These are phyloP conservation scores for Anguilla marmorata DNA, from an alignment of 2,797 vertebrate species.

Conservation along the genomic window DNA sequence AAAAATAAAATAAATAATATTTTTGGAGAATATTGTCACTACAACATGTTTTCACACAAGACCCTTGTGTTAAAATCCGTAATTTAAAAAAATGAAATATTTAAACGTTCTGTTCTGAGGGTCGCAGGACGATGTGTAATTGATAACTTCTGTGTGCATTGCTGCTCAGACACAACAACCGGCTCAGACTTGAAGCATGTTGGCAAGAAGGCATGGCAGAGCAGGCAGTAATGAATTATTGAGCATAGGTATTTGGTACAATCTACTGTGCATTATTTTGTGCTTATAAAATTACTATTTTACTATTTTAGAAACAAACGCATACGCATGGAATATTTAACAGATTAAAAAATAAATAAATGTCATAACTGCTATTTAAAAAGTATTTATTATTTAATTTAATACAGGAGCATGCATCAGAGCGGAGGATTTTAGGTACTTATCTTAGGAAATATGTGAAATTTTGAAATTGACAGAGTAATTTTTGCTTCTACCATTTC, in stretches of 20 bases:
- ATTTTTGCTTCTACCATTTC: background rate
- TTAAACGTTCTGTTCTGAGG: too few relatives aligned
- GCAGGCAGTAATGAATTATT: background rate
- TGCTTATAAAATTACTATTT: background rate
- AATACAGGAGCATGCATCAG: background rate
- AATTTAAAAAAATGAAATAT: too few relatives aligned
- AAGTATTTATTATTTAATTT: background rate
- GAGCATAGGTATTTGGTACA: background rate
- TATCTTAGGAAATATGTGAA: background rate
- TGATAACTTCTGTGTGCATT: background rate
- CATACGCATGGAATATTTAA: background rate
- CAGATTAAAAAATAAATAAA: background rate
- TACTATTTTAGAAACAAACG: background rate
- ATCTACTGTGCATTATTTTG: background rate
- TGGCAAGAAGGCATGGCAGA: background rate
- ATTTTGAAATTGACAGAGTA: background rate
- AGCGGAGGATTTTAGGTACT: background rate
- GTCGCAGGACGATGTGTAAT: background rate
- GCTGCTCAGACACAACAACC: background rate
- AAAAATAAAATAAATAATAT: too few relatives aligned
- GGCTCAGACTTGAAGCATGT: background rate
- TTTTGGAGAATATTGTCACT: too few relatives aligned
- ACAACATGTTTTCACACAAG: too few relatives aligned
- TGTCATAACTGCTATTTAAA: background rate
- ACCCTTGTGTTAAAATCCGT: too few relatives aligned